Evolutionary conservation across 1,140 invertebrate species (phyloP), one percentile per base, ranked within the genome.

Genomic region (Drosophila tristis): DNA sequence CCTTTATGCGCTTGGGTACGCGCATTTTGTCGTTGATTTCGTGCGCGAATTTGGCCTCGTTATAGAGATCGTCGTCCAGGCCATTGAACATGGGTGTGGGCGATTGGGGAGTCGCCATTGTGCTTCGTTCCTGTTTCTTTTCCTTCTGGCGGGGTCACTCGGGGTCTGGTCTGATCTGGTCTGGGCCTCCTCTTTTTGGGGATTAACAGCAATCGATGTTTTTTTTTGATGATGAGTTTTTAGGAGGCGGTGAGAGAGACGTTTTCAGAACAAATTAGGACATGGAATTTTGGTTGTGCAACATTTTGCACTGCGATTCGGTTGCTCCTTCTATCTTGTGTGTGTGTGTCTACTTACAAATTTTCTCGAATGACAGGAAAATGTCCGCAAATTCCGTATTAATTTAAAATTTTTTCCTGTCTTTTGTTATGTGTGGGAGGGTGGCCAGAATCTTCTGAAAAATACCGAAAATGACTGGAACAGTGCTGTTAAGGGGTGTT

Each of bases 21-120:
- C 94, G 94, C 96, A 97, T 97, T 90, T 95, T 95, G 74, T 95
- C 93, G 70, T 94, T 95, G 56, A 97, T 96, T 77, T 97, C 96
- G 45, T 95, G 93, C 56, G 95, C 94, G 78, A 94, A 96, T 81
- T 95, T 94, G 4, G 95, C 93, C 92, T 96, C 96, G 74, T 94
- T 95, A 29, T 93, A 92, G 91, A 95, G 94, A 86, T 96, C 95
- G 56, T 93, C 93, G 55, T 94, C 94, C 60, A 91, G 72, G 35
- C 93, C 94, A 78, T 94, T 94, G 80, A 94, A 94, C 87, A 90
- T 90, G 47, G 93, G 92, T n/a, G 93, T 93, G 47, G 94, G 94
- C 80, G 93, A 95, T 62, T 94, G 93, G 66, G 93, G 91, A 74
- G 93, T 94, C 50, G 93, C 93, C 94, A 95, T 95, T 89, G 64